Conservation (phyloP, 2,888 invertebrate genomes). For the Steinernema carpocapsae region DNA sequence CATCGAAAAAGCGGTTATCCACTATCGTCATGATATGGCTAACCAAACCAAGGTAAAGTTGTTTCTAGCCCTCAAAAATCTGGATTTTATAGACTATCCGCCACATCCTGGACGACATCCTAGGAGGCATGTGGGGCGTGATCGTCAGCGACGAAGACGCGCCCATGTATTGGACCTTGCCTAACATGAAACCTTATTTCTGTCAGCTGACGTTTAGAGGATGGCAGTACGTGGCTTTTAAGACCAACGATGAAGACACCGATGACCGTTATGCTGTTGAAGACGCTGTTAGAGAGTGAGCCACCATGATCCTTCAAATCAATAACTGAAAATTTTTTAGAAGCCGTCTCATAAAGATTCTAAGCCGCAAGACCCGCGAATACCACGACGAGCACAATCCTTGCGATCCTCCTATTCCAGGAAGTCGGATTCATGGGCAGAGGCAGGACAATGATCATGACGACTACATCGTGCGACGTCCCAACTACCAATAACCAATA, state of each 20-base stretch:
- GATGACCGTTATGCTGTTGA: not conserved
- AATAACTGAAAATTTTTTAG: not conserved
- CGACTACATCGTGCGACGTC: conserved; percentile 19
- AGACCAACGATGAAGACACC: conserved; percentile 14
- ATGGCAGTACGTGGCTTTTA: conserved; percentile 18
- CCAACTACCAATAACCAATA: not conserved
- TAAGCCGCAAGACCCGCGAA: conserved; percentile 13
- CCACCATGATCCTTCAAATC: too few species aligned
- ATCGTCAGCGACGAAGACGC: conserved; percentile 15
- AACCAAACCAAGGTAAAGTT: conserved; percentile 9
- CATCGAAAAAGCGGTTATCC: conserved; percentile 20
- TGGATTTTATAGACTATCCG: conserved; percentile 7
- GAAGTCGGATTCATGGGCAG: not conserved
- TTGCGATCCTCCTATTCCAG: conserved; percentile 20
- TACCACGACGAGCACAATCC: conserved; percentile 32
- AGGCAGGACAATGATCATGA: not conserved
- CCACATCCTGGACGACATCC: not conserved
- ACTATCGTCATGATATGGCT: not conserved
- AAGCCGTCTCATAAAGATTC: not conserved
- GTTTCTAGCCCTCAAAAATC: not conserved
- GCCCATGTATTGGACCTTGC: not conserved
- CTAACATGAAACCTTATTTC: conserved; percentile 9
- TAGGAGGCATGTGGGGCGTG: conserved; percentile 21
- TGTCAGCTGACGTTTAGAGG: not conserved
- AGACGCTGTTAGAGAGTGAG: conserved; percentile 8